phyloP scores from a whole-genome alignment of 1,140 invertebrate species.

The Sycophaga agraensis region DNA sequence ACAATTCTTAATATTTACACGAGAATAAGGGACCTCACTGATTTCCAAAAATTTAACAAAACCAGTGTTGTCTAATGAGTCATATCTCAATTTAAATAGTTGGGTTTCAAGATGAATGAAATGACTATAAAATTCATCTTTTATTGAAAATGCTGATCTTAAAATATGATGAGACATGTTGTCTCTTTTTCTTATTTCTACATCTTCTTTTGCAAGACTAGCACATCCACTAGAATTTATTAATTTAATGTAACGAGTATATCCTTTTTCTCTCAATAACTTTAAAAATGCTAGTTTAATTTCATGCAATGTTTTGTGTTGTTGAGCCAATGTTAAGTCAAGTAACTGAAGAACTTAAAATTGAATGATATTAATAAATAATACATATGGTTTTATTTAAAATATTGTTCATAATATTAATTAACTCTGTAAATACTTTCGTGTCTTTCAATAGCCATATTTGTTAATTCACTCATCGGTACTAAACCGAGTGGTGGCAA shows the following conservation, averaged over 20 bases:
- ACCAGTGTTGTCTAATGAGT: conserved; percentile 63
- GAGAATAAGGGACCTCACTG: too few species aligned
- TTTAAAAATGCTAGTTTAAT: conserved; percentile 70
- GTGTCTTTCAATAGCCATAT: too few species aligned
- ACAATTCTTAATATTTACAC: too few species aligned
- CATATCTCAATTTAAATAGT: conserved; percentile 84
- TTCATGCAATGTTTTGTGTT: conserved; percentile 62
- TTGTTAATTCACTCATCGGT: too few species aligned
- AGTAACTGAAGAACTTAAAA: too few species aligned
- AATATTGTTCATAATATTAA: too few species aligned
- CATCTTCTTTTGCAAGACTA: conserved; percentile 60
- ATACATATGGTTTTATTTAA: too few species aligned
- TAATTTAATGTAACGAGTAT: conserved; percentile 65
- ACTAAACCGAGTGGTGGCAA: not conserved
- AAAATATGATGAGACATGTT: conserved; percentile 93
- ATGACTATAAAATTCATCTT: conserved; percentile 85
- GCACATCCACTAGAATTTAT: conserved; percentile 54
- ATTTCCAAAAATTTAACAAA: conserved; percentile 71
- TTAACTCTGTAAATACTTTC: too few species aligned
- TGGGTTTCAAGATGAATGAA: conserved; percentile 88
- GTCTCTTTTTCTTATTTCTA: conserved; percentile 73
- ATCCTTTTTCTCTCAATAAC: conserved; percentile 71
- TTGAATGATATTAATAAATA: too few species aligned
- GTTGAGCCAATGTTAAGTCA: conserved; percentile 32
- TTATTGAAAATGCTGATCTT: conserved; percentile 84